These are phyloP conservation scores for Ericerus pela DNA, from an alignment of 1,140 invertebrate genomes.

Conservation along the genomic window DNA sequence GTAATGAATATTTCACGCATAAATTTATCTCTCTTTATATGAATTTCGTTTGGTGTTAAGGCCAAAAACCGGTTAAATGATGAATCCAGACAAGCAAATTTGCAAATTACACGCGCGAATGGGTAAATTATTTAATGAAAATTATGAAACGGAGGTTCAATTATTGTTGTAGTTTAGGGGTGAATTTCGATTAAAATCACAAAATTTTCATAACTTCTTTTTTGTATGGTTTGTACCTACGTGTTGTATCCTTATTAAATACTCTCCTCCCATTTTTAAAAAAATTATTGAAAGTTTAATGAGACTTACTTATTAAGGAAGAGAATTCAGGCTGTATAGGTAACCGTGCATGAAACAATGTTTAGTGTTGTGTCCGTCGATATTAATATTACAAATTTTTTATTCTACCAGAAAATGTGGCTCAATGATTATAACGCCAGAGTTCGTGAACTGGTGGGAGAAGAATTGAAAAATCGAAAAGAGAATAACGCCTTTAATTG, in stretches of 20 bases:
- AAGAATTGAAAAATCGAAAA: conserved; percentile 48
- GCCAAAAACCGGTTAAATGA: too few relatives aligned
- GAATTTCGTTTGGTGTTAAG: too few relatives aligned
- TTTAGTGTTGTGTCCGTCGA: not conserved
- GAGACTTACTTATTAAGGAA: not conserved
- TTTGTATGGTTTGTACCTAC: not conserved
- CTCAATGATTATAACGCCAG: conserved; percentile 61
- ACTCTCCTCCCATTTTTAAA: not conserved
- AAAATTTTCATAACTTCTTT: too few relatives aligned
- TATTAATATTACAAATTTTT: not conserved
- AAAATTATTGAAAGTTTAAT: not conserved
- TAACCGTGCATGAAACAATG: not conserved
- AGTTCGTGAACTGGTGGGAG: conserved; percentile 50
- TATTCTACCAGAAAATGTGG: conserved; percentile 48
- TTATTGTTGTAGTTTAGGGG: too few relatives aligned
- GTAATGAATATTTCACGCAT: too few relatives aligned
- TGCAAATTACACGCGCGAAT: too few relatives aligned
- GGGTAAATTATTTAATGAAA: too few relatives aligned
- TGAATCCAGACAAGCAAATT: too few relatives aligned
- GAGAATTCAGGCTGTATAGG: not conserved
- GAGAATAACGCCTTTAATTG: conserved; percentile 53
- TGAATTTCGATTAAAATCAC: too few relatives aligned
- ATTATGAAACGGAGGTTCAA: too few relatives aligned
- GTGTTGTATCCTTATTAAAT: not conserved
- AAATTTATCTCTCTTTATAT: too few relatives aligned